These are phyloP conservation scores for Ostrea edulis DNA, from an alignment of 1,140 invertebrate genomes.

Conservation along the genomic window DNA sequence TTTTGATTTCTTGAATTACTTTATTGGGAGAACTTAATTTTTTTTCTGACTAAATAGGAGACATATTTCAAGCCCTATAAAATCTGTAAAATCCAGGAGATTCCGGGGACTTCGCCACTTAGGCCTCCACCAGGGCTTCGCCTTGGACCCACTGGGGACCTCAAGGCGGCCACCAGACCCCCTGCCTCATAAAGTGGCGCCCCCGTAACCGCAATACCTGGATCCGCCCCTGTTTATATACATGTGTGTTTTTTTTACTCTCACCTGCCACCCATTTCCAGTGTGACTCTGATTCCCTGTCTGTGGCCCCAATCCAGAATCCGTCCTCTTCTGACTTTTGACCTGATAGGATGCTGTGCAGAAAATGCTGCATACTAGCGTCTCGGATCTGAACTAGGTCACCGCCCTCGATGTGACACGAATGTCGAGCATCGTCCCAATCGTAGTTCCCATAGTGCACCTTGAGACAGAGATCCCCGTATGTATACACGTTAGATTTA, in stretches of 20 bases:
- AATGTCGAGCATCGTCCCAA: slow-evolving; percentile 56
- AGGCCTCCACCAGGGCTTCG: no score
- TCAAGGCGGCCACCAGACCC: no score
- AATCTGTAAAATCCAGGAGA: no score
- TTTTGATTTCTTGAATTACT: no score
- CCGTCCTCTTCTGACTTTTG: slow-evolving; percentile 57
- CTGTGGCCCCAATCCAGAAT: slow-evolving; percentile 67
- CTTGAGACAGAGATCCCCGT: slow-evolving; percentile 23
- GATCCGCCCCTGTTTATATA: no score
- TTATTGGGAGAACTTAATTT: no score
- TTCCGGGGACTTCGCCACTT: no score
- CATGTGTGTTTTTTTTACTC: not conserved
- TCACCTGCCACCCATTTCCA: slow-evolving; percentile 68
- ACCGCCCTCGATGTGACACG: slow-evolving; percentile 54
- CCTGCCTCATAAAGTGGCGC: no score
- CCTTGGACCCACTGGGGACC: no score
- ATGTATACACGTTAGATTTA: slow-evolving; percentile 12
- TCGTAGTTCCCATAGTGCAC: slow-evolving; percentile 36
- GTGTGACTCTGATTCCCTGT: slow-evolving; percentile 58
- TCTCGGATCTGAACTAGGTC: slow-evolving; percentile 60
- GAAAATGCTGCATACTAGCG: slow-evolving; percentile 57
- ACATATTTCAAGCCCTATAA: no score
- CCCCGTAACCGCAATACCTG: no score
- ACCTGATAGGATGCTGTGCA: slow-evolving; percentile 48
- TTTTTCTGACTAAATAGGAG: no score